Evolutionary conservation across 1,140 invertebrate genomes (phyloP), one percentile per base, ranked within the genome.

Genomic region (Panagrolaimus sp.): DNA sequence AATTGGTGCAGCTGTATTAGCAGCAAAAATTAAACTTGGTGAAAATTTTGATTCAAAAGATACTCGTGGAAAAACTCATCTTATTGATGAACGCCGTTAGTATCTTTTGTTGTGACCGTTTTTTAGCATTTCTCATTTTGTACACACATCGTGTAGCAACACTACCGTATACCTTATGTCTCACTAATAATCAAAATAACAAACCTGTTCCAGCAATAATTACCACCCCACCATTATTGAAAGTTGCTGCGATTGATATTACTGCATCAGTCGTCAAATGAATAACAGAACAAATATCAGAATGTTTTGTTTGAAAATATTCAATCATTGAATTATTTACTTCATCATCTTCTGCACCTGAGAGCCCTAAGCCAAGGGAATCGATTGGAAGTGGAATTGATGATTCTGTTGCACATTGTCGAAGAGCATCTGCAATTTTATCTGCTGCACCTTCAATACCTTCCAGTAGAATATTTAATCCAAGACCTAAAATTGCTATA

Each of bases 141-240:
- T n/a, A n/a, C n/a, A n/a, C n/a, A n/a, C n/a, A n/a, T n/a, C n/a
- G n/a, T n/a, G n/a, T n/a, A n/a, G n/a, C n/a, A n/a, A n/a, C n/a
- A n/a, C n/a, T n/a, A n/a, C n/a, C n/a, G n/a, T n/a, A n/a, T n/a
- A n/a, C n/a, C n/a, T n/a, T n/a, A n/a, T n/a, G n/a, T n/a, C n/a
- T n/a, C n/a, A n/a, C n/a, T n/a, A n/a, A n/a, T n/a, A n/a, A n/a
- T n/a, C n/a, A n/a, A n/a, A n/a, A n/a, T n/a, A n/a, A n/a, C n/a
- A n/a, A n/a, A n/a, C n/a, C n/a, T 91, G 84, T 16, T 9, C 96
- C 96, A 73, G 91, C 89, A 73, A 99, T 98, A 31, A 97, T 82
- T 20, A 96, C 92, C 72, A 97, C 87, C 9, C 95, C 95, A 62
- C 68, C 51, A 51, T 87, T 85, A 2, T 88, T 86, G 43, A 89